A percentile compares a stretch with the other conserved stretches of the same genome.
These are phyloP conservation scores for Hydrolagus colliei DNA, from an alignment of 2,797 vertebrate species.

Conservation along the genomic window DNA sequence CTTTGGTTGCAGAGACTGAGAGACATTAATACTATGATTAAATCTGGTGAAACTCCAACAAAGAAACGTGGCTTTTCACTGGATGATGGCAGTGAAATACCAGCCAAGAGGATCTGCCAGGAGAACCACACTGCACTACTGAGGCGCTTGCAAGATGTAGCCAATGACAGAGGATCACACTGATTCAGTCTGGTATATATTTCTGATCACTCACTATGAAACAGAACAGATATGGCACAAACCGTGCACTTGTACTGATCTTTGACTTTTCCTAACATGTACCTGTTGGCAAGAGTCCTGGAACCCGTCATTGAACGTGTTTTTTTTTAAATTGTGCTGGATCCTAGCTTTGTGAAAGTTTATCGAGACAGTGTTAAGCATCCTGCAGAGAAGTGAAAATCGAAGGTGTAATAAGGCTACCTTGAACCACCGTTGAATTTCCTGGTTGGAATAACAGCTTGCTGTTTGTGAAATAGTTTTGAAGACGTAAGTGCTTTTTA, in stretches of 20 bases:
- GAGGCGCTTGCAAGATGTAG: constrained; percentile 80
- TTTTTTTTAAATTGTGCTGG: too few relatives aligned
- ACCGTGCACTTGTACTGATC: not conserved
- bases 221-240: not conserved
- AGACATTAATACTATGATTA: constrained; percentile 92
- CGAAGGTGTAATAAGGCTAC: not conserved
- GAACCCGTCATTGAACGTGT: not conserved
- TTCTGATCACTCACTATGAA: constrained; percentile 8
- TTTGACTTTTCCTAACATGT: not conserved
- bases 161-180: constrained; percentile 79
- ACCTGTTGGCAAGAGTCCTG: not conserved
- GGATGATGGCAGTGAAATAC: constrained; percentile 71
- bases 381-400: not conserved
- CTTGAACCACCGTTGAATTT: not conserved
- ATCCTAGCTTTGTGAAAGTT: not conserved
- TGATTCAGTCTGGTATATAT: constrained; percentile 48
- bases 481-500: not conserved
- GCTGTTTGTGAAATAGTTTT: not conserved
- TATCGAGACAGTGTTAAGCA: not conserved
- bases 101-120: constrained; percentile 78
- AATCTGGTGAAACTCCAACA: constrained; percentile 78
- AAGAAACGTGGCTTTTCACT: constrained; percentile 79
- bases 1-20: constrained; percentile 63
- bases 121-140: constrained; percentile 78
- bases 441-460: not conserved